Evolutionary conservation across 1,140 invertebrate species (phyloP), one percentile per base, ranked within the genome.

Genomic region (Lepidurus couesii): DNA sequence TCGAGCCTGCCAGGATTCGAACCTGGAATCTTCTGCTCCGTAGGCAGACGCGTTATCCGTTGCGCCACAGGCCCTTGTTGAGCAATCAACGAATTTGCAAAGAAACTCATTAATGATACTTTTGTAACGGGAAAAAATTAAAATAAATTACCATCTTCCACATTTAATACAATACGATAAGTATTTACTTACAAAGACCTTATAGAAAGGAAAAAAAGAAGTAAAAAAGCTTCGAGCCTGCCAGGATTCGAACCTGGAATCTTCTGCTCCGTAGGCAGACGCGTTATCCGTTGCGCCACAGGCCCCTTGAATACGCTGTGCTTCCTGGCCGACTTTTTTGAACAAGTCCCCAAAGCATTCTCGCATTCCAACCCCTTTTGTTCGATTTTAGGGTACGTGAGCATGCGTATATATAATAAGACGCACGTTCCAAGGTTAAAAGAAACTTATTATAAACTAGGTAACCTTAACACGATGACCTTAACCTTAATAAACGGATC

Each of bases 21-120:
- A 84, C 84, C 84, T 84, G 84, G 82, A 84, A 83, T 84, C 84
- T 84, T 84, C 83, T 84, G 84, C 83, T 84, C 84, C 84, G 84
- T 84, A 85, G 84, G 83, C 84, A 84, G 83, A 84, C 84, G 84
- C 84, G 84, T 85, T 85, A 85, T 85, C 84, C 84, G 81, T 85
- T 85, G 83, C 84, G 84, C 84, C 84, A 84, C 83, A 81, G 81
- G 81, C 80, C 82, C 83, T 8, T 79, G 75, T 75, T 75, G 3
- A 34, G 34, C 34, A 34, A 34, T 4, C 34, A 34, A 34, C 34
- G 34, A 34, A 34, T 3, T 4, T 34, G 34, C 34, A 34, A 34
- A 34, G 34, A 34, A 34, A 34, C 34, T 34, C 34, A 34, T 34
- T 34, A 34, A 34, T 2, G 34, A 34, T 34, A 34, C 26, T 1